These are phyloP conservation scores for Actinostola sp. DNA, from an alignment of 92 coral and sea anemone species.

Conservation along the genomic window DNA sequence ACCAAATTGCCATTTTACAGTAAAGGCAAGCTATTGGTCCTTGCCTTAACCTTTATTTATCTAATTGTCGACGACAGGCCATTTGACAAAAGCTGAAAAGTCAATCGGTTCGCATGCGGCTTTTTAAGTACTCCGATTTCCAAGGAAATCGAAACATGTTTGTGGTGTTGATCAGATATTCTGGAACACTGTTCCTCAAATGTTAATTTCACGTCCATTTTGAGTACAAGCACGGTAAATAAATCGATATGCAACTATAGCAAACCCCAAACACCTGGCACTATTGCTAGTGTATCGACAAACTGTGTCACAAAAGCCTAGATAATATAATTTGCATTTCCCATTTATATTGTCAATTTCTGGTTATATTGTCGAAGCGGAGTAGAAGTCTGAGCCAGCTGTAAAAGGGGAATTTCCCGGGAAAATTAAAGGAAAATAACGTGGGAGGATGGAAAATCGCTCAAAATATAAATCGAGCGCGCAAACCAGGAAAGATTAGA, in stretches of 20 bases:
- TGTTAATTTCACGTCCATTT: neutral
- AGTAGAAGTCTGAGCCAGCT: neutral
- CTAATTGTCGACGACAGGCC: neutral
- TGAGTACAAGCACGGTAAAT: neutral
- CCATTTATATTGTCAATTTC: slow-evolving; percentile 4
- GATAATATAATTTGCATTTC: neutral
- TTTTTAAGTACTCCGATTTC: neutral
- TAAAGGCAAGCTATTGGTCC: neutral
- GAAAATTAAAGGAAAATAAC: slow-evolving; percentile 17
- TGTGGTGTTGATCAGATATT: slow-evolving; percentile 6
- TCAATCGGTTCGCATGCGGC: neutral
- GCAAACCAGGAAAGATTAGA: neutral
- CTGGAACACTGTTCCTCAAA: neutral
- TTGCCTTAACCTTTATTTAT: neutral
- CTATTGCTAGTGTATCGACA: neutral
- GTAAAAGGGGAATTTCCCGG: neutral
- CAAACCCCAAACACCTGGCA: neutral
- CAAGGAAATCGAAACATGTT: neutral
- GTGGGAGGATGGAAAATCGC: slow-evolving; percentile 35
- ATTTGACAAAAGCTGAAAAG: slow-evolving; percentile 8
- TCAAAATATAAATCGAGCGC: neutral
- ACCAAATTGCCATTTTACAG: slow-evolving; percentile 8
- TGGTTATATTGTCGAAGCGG: neutral
- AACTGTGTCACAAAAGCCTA: neutral
- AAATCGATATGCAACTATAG: too few species aligned